Evolutionary conservation across 2,797 vertebrate genomes (phyloP).

Genomic region (Gallinago solitaria): DNA sequence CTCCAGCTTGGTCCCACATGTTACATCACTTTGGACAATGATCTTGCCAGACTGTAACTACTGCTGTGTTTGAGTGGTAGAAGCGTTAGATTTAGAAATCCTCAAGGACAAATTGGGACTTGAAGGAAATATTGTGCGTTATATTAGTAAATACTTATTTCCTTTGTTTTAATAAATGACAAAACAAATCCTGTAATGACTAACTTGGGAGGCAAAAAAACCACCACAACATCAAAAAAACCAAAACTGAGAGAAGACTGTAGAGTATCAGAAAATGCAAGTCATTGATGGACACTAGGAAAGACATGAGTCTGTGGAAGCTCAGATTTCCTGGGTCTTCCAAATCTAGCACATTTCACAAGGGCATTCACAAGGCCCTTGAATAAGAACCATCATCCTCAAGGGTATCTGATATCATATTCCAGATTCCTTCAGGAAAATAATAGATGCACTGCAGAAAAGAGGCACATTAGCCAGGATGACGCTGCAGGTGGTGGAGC

Average conservation of each 20-base stretch:
- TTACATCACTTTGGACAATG: slow-evolving; percentile 43
- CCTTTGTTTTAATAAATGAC: slow-evolving; percentile 15
- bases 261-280: background rate
- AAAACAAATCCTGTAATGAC: background rate
- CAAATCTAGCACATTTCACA: background rate
- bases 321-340: background rate
- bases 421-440: background rate
- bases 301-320: background rate
- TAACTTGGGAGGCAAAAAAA: background rate
- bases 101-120: slow-evolving; percentile 24
- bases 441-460: background rate
- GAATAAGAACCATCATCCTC: background rate
- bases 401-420: background rate
- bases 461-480: accelerated
- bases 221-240: background rate
- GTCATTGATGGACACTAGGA: background rate
- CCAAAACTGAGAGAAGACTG: background rate
- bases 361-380: background rate
- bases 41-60: slow-evolving; percentile 52
- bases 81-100: slow-evolving; percentile 18
- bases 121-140: background rate
- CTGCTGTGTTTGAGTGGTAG: background rate
- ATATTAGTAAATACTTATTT: slow-evolving; percentile 23
- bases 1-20: slow-evolving; percentile 24
- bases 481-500: background rate